Conservation (phyloP, 2,113 vertebrate species). For the Syngnathoides biaculeatus region DNA sequence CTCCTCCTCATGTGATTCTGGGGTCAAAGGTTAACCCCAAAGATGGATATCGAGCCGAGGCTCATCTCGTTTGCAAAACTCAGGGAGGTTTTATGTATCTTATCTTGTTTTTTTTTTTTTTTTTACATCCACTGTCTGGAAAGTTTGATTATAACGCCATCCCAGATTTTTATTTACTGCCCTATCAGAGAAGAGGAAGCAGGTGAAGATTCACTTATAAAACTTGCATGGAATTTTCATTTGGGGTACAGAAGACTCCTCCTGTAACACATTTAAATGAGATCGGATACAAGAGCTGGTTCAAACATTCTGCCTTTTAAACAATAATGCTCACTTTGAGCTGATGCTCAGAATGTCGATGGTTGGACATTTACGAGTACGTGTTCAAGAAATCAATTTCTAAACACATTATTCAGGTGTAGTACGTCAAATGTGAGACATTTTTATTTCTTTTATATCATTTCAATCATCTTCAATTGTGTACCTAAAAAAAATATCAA, state of each 20-base stretch:
- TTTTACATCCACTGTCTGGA: conserved; percentile 72
- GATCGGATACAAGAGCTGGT: neutral
- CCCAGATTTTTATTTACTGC: conserved; percentile 63
- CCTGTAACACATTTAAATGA: neutral
- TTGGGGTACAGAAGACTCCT: neutral
- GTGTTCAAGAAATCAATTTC: no score
- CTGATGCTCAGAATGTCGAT: neutral
- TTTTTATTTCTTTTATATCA: no score
- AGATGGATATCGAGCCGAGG: conserved; percentile 76
- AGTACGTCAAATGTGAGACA: no score
- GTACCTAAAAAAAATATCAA: no score
- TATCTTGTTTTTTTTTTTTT: conserved; percentile 67
- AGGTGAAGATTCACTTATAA: neutral
- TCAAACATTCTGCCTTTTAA: neutral
- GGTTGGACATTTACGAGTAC: no score
- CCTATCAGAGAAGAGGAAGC: conserved; percentile 13
- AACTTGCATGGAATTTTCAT: neutral
- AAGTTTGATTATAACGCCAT: conserved; percentile 70
- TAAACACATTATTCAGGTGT: no score
- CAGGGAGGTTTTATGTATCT: conserved; percentile 61
- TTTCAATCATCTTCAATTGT: no score
- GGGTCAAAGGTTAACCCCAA: conserved; percentile 78
- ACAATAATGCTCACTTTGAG: neutral
- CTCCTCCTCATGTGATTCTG: conserved; percentile 77
- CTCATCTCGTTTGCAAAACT: conserved; percentile 67